Base-by-base conservation (phyloP, 2,113 vertebrate species). In the Oncorhynchus clarkii region DNA sequence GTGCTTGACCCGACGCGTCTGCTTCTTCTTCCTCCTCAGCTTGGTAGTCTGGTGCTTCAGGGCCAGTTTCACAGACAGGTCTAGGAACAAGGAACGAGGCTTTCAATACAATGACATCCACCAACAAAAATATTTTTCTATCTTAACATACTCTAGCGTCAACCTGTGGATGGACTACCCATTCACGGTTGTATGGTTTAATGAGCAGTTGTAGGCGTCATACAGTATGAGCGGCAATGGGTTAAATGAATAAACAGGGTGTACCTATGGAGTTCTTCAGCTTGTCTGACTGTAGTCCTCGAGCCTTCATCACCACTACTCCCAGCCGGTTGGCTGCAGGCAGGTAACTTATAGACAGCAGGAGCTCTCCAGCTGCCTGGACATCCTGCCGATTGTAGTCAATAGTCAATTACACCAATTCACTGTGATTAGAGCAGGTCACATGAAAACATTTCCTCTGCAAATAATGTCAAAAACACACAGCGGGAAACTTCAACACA, bases 291-390 rank as follows among this genome's bases (percentile, higher is more conserved):
- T 94, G 94, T 48, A 96, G 93, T 80, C 95, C 95, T 80, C 94
- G 93, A 48, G 95, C 95, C 82, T 97, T 97, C 82, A 97, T 96
- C 64, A 97, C 90, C 14, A 97, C 95, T 48, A 97, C 95, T 2
- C 95, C 92, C 69, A 97, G 90, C 16, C 96, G 94, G 67, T 93
- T 96, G 75, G 96, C 96, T 59, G 96, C 95, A 0, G 96, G 95
- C 76, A 97, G 90, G 81, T 96, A 96, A 83, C 95, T 96, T 82
- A 96, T 91, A 3, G 96, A 96, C 11, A 97, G 89, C 39, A 97
- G 90, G 71, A 97, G 92, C 76, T 97, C 96, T 2, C 95, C 95
- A 0, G 94, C 95, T 0, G 94, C 93, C 0, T 85, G 82, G 26
- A 82, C 80, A 29, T 95, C 92, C 95, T 95, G 88, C 39, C 85